Evolutionary conservation across 2,797 vertebrate species (phyloP), one percentile per base, ranked within the genome.

Genomic region (Tolypeutes matacus): DNA sequence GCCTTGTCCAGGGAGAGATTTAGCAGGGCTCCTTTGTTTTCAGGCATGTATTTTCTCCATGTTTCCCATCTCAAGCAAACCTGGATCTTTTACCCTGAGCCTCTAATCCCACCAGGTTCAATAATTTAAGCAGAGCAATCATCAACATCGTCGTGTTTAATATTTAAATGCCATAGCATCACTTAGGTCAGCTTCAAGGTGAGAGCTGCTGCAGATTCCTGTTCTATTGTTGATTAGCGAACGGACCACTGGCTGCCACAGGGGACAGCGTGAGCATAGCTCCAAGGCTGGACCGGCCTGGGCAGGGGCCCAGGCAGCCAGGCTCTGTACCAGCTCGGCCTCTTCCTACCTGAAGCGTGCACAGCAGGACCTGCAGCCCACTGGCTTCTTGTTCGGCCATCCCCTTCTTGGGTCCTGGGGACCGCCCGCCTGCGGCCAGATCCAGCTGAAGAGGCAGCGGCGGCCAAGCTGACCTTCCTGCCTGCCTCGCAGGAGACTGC

Each of bases 361-460:
- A 98, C 82, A 99, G 98, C 64, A 99, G 99, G 91, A 99, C 98
- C 98, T 99, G 99, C 94, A 99, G 98, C 97, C 99, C 99, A 82
- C 98, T 99, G 98, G 98, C 97, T 98, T 98, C 98, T 92, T 97
- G 97, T 86, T 98, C 98, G 9, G 98, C 98, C 99, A 99, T 99
- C 96, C 95, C 96, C 93, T 90, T 58, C n/a, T 86, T 82, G 95
- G 80, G 93, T 97, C 97, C 97, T 84, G 70, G 60, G 62, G 91
- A 76, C n/a, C 34, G 0, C 69, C 89, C 95, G 89, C 93, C 93
- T 67, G 92, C 29, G 73, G 89, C 92, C 97, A 95, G 96, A 87
- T 82, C 96, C 6, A 49, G 94, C 89, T 90, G 69, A 93, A 97
- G 89, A 96, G 46, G 53, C 42, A 80, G 76, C 1, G 94, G 95